phyloP scores from a whole-genome alignment of 2,113 vertebrate genomes.

The Circaetus gallicus region DNA sequence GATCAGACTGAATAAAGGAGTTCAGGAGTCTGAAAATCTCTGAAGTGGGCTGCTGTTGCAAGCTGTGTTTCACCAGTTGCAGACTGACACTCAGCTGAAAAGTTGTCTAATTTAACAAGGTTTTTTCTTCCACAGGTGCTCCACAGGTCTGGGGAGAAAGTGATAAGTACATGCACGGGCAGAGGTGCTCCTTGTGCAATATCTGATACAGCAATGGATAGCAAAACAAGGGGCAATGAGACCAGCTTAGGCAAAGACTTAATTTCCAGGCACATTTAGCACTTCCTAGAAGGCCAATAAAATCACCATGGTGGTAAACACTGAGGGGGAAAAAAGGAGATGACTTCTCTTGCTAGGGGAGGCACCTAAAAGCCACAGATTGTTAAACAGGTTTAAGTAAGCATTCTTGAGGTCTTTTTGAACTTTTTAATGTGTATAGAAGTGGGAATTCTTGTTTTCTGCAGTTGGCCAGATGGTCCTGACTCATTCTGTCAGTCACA shows the following conservation, averaged over 20 bases:
- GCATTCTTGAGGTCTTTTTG: not conserved
- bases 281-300: not conserved
- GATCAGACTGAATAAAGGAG: not conserved
- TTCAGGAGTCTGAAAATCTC: not conserved
- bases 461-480: constrained; percentile 8
- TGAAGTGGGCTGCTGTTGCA: not conserved
- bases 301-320: not conserved
- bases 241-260: not conserved
- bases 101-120: not conserved
- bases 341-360: not conserved
- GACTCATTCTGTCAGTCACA: constrained; percentile 24
- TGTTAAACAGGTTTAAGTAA: not conserved
- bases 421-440: not conserved
- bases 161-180: not conserved
- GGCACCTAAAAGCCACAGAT: not conserved
- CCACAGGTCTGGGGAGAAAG: not conserved
- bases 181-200: not conserved
- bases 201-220: not conserved
- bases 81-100: not conserved
- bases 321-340: not conserved
- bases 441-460: constrained; percentile 6
- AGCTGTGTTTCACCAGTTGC: not conserved
- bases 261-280: not conserved
- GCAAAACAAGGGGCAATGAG: not conserved
- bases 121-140: not conserved